These are phyloP conservation scores for Lepilemur ruficaudatus DNA, from an alignment of 2,797 vertebrate species.

Conservation along the genomic window DNA sequence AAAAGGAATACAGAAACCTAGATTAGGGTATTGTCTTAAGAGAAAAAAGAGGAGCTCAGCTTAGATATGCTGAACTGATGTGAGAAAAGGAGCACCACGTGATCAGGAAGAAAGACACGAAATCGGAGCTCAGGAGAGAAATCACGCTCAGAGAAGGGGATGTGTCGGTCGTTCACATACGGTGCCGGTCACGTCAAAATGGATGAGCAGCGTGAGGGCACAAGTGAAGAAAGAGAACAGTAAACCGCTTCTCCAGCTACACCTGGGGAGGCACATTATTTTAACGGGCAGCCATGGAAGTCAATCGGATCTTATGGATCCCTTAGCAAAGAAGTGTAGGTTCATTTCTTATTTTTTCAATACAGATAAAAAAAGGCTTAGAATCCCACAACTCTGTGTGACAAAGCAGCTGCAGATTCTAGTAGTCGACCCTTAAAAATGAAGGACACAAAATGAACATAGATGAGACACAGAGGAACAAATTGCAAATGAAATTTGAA, in stretches of 20 bases:
- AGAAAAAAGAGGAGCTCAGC: neutral
- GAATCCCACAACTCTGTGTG: neutral
- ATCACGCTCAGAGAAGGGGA: neutral
- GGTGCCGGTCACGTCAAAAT: neutral
- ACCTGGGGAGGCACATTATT: neutral
- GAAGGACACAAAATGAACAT: neutral
- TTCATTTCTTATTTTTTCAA: neutral
- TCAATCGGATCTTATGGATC: neutral
- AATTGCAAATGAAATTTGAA: constrained; percentile 1
- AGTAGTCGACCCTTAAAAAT: neutral
- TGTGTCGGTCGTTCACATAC: neutral
- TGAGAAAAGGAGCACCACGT: no score
- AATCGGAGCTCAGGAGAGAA: neutral
- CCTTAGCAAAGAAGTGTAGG: neutral
- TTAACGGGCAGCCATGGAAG: neutral
- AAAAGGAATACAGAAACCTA: neutral
- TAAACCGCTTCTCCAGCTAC: neutral
- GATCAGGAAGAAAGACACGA: neutral
- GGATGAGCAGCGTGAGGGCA: neutral
- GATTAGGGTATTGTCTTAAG: neutral
- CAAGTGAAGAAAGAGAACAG: neutral
- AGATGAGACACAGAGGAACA: neutral
- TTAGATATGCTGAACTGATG: neutral
- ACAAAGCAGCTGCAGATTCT: neutral
- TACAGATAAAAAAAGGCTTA: neutral